A percentile compares a stretch with the other conserved stretches of the same genome.
Evolutionary conservation across 1,140 invertebrate genomes (phyloP).

Genomic region (Mycetomoellerius zeteki): DNA sequence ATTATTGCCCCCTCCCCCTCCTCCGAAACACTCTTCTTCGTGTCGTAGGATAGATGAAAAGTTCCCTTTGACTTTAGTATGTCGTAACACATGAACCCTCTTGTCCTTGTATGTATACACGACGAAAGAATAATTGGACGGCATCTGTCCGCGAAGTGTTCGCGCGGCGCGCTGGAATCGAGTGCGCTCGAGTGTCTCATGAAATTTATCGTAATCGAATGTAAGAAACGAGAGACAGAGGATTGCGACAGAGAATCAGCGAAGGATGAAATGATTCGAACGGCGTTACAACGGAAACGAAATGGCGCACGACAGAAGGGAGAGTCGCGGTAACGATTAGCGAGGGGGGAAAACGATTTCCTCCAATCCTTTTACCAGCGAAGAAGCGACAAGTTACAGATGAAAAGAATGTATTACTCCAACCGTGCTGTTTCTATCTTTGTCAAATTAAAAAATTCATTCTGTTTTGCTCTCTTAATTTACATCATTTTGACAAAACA

Average conservation of each 20-base stretch:
- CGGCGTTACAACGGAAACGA: conserved; percentile 29
- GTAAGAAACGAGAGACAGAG: conserved; percentile 26
- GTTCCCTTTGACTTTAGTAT: conserved; percentile 25
- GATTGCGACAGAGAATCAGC: conserved; percentile 38
- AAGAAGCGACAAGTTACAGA: conserved; percentile 3
- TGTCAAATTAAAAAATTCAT: not conserved
- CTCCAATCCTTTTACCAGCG: conserved; percentile 18
- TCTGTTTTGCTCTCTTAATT: not conserved
- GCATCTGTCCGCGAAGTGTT: conserved; percentile 68
- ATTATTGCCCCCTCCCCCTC: not conserved
- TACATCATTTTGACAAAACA: not conserved
- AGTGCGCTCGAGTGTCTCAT: conserved; percentile 47
- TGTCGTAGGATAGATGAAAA: conserved; percentile 22
- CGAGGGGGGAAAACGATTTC: not conserved
- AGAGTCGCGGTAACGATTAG: conserved; percentile 2
- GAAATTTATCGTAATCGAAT: conserved; percentile 54
- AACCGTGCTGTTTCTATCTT: not conserved
- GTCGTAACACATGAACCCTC: conserved; percentile 17
- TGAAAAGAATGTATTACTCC: not conserved
- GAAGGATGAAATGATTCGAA: conserved; percentile 58
- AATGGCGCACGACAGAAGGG: conserved; percentile 28
- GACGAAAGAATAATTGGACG: conserved; percentile 74
- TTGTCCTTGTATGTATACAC: not conserved
- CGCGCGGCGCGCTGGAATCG: conserved; percentile 42
- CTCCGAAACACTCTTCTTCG: conserved; percentile 15